These are phyloP conservation scores for Turdus rufiventris DNA, from an alignment of 2,113 vertebrate species.

Conservation along the genomic window DNA sequence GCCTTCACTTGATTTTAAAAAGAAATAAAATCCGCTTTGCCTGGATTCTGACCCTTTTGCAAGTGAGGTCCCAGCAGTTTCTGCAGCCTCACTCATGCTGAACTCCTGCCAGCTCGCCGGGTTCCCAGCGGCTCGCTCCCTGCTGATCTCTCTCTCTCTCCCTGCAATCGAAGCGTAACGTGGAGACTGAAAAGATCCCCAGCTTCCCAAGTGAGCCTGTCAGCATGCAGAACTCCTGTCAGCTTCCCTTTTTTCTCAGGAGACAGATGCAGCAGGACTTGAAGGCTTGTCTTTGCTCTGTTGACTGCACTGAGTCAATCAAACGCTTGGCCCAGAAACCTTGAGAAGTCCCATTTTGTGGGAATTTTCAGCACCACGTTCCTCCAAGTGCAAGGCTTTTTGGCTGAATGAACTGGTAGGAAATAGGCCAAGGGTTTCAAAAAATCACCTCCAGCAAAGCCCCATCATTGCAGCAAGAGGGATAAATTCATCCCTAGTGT, in stretches of 20 bases:
- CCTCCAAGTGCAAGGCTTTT: background rate
- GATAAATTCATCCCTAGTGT: background rate
- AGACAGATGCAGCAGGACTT: background rate
- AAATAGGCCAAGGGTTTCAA: background rate
- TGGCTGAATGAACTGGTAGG: background rate
- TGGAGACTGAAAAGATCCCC: slow-evolving; percentile 11
- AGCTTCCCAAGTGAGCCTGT: background rate
- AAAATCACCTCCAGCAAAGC: slow-evolving; percentile 19
- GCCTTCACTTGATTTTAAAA: background rate
- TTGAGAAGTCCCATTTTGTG: background rate
- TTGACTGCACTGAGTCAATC: background rate
- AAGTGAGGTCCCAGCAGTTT: background rate
- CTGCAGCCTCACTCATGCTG: background rate
- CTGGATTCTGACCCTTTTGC: background rate
- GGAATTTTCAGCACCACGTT: background rate
- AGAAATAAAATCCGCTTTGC: background rate
- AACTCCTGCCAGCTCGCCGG: background rate
- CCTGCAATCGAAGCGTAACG: background rate
- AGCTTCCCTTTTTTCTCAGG: background rate
- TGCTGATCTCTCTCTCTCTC: background rate
- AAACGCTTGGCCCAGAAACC: background rate
- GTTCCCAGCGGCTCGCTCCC: background rate
- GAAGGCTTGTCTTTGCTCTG: background rate
- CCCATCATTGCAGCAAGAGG: background rate
- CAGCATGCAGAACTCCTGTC: background rate